Conservation (phyloP, 2,113 vertebrate species). For the Clarias gariepinus region DNA sequence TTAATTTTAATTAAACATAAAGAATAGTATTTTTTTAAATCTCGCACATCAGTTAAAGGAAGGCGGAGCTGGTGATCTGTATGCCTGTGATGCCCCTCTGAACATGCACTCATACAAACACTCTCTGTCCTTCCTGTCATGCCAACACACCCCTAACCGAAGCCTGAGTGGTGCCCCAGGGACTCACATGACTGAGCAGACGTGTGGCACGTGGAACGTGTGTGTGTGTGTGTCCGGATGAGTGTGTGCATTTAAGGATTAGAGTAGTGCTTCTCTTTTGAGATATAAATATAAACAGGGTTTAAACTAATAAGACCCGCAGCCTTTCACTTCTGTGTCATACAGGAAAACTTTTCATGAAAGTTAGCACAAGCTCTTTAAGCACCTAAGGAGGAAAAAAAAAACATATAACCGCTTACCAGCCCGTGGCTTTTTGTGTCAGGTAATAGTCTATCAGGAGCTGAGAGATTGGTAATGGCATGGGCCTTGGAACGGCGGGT, state of each 20-base stretch:
- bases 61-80: neutral
- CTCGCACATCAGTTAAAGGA: neutral
- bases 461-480: slow-evolving; percentile 32
- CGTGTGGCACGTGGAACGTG: neutral
- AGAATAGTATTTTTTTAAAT: neutral
- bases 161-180: slow-evolving; percentile 22
- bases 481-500: slow-evolving; percentile 25
- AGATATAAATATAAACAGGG: neutral
- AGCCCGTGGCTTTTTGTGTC: slow-evolving; percentile 30
- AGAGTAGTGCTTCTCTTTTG: neutral
- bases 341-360: neutral
- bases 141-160: neutral
- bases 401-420: slow-evolving; percentile 3
- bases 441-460: slow-evolving; percentile 48
- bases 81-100: neutral
- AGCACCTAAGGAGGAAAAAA: neutral
- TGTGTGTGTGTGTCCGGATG: neutral
- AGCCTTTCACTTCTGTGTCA: neutral
- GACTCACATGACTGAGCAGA: slow-evolving; percentile 33
- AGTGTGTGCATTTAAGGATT: neutral
- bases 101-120: slow-evolving; percentile 1
- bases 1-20: neutral
- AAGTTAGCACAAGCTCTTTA: neutral
- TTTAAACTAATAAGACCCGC: neutral
- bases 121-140: neutral